Percentiles rank a stretch among this genome's conserved stretches.
Evolutionary conservation across 2,888 invertebrate species (phyloP).

Genomic region (Trimorus sp.): DNA sequence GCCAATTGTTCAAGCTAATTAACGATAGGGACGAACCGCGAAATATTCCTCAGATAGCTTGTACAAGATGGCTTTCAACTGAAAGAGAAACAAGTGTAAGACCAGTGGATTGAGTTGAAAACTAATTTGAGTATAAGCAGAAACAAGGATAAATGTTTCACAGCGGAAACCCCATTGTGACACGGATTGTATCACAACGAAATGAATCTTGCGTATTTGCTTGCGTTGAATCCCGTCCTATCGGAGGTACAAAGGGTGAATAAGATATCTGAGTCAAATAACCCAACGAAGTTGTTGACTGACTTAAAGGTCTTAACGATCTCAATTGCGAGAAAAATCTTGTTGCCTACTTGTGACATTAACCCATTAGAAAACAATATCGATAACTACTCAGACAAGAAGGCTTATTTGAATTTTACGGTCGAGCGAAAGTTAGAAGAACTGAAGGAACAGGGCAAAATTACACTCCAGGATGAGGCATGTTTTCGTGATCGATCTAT

Average conservation of each 20-base stretch:
- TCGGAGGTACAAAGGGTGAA: conserved; percentile 30
- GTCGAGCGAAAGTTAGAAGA: conserved; percentile 20
- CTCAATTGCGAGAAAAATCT: conserved; percentile 9
- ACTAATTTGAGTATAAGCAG: too few species aligned
- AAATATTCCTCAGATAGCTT: too few species aligned
- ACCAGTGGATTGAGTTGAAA: too few species aligned
- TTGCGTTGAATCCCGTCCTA: conserved; percentile 8
- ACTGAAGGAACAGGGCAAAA: conserved; percentile 5
- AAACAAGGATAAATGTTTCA: not conserved
- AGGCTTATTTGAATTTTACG: conserved; percentile 6
- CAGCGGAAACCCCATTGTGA: conserved; percentile 14
- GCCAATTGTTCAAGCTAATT: too few species aligned
- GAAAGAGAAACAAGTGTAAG: too few species aligned
- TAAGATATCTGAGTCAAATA: conserved; percentile 26
- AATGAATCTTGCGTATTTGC: conserved; percentile 24
- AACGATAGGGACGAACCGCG: too few species aligned
- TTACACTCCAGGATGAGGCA: conserved; percentile 5
- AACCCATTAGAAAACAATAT: not conserved
- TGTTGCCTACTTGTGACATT: not conserved
- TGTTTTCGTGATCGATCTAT: conserved; percentile 7
- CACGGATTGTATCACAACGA: conserved; percentile 14
- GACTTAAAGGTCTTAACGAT: conserved; percentile 16
- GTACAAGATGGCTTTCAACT: too few species aligned
- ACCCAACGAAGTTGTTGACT: conserved; percentile 2
- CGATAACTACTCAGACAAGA: conserved; percentile 4